Base-by-base conservation (phyloP, 2,113 vertebrate genomes). In the Chloroceryle aenea region DNA sequence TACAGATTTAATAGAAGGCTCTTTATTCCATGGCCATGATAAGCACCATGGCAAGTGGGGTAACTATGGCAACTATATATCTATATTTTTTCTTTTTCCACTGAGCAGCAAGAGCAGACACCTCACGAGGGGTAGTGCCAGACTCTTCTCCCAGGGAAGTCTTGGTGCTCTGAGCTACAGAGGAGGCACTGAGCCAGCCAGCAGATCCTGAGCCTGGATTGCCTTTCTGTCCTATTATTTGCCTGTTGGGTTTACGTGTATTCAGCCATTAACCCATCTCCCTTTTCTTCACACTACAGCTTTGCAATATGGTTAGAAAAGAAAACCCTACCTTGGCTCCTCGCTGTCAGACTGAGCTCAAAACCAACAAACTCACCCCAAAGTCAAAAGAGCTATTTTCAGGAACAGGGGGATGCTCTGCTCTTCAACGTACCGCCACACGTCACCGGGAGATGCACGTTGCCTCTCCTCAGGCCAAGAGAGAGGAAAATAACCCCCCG, bases 61-160 rank as follows among this genome's bases (percentile, higher is more conserved):
- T 97, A 93, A 80, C 95, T 92, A 95, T 97, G 88, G 96, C 91
- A 97, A 97, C 96, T 45, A 15, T 17, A 17, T 11, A 25, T n/a
- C 66, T 53, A 45, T 68, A 47, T 50, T 80, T 8, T 61, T 67
- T 50, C 62, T 66, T 53, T 47, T 55, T 11, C 48, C 85, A 62
- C 55, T 2, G 71, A 64, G 13, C 42, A 47, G 72, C 30, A 36
- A 36, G 76, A 82, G 1, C 42, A 78, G 86, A n/a, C 40, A 21
- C 36, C 71, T 73, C 45, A 1, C 6, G 18, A 20, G 19, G 2
- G 6, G 61, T 59, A 59, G 62, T 13, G 71, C 81, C 73, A 68
- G 72, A 6, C 76, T 59, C 43, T 75, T 61, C 85, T 77, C 71
- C 72, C 80, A 89, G 88, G 67, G 66, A 62, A 36, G 40, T 55